Evolutionary conservation across 2,888 invertebrate species (phyloP).

Genomic region (Macrophya alboannulata): DNA sequence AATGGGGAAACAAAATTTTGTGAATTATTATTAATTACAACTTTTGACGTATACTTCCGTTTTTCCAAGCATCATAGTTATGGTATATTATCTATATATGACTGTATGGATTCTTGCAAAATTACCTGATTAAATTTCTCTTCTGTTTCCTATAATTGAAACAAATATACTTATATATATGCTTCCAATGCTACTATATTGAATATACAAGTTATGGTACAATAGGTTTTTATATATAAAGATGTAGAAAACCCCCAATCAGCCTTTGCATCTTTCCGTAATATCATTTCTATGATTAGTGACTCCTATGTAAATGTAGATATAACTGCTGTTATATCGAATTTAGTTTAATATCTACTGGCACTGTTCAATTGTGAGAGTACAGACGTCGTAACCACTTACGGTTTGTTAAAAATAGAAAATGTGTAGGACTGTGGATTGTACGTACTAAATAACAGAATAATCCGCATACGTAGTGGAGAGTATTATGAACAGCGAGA

Average conservation of each 20-base stretch:
- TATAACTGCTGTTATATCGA: neutral
- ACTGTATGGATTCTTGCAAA: constrained; percentile 53
- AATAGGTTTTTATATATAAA: neutral
- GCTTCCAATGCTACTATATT: neutral
- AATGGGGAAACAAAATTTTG: neutral
- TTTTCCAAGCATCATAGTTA: neutral
- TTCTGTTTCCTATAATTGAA: constrained; percentile 75
- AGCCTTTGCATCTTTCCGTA: neutral
- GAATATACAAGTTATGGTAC: neutral
- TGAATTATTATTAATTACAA: neutral
- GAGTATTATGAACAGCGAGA: too few species aligned
- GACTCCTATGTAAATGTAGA: neutral
- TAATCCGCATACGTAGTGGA: too few species aligned
- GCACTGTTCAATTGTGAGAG: neutral
- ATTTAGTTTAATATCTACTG: neutral
- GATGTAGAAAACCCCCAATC: neutral
- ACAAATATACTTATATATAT: constrained; percentile 62
- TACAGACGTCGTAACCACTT: neutral
- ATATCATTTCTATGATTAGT: neutral
- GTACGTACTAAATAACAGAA: neutral
- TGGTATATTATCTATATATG: constrained; percentile 22
- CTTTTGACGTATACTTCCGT: constrained; percentile 18
- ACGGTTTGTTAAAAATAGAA: neutral
- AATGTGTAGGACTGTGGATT: neutral
- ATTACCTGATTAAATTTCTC: constrained; percentile 74